These are phyloP conservation scores for Luperina nickerlii DNA, from an alignment of 2,888 invertebrate species.

Conservation along the genomic window DNA sequence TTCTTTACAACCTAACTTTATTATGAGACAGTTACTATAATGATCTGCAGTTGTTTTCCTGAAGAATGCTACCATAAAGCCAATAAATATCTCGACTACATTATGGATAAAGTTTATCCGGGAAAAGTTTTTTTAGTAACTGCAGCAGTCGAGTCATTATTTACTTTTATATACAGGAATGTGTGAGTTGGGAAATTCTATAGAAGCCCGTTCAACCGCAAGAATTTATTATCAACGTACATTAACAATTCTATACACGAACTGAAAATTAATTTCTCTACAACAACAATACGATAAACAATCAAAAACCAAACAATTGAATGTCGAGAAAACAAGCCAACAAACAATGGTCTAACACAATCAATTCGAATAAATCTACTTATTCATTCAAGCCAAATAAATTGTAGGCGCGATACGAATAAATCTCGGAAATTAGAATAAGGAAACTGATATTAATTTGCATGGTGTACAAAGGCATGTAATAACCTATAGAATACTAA, in stretches of 20 bases:
- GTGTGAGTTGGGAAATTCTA: slow-evolving; percentile 32
- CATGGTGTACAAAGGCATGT: slow-evolving; percentile 75
- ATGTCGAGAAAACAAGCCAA: slow-evolving; percentile 49
- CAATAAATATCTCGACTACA: slow-evolving; percentile 31
- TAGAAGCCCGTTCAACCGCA: slow-evolving; percentile 6
- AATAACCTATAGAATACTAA: slow-evolving; percentile 74
- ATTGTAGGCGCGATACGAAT: slow-evolving; percentile 67
- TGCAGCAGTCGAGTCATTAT: slow-evolving; percentile 21
- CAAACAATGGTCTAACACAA: slow-evolving; percentile 61
- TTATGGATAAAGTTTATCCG: slow-evolving; percentile 36
- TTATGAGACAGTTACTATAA: not conserved
- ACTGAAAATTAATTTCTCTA: slow-evolving; percentile 51
- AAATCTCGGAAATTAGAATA: slow-evolving; percentile 75
- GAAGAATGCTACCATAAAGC: slow-evolving; percentile 17
- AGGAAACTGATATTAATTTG: slow-evolving; percentile 80
- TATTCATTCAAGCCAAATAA: slow-evolving; percentile 65
- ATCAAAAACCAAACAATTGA: slow-evolving; percentile 62
- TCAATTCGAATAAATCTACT: slow-evolving; percentile 64
- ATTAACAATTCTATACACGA: slow-evolving; percentile 48
- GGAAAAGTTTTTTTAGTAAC: slow-evolving; percentile 54
- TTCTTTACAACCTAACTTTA: not conserved
- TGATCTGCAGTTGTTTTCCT: slow-evolving; percentile 24
- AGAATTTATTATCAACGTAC: slow-evolving; percentile 25
- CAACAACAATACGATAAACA: slow-evolving; percentile 54
- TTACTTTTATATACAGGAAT: slow-evolving; percentile 49